Base-by-base conservation (phyloP, 1,140 invertebrate genomes). In the Tyrophagus putrescentiae region DNA sequence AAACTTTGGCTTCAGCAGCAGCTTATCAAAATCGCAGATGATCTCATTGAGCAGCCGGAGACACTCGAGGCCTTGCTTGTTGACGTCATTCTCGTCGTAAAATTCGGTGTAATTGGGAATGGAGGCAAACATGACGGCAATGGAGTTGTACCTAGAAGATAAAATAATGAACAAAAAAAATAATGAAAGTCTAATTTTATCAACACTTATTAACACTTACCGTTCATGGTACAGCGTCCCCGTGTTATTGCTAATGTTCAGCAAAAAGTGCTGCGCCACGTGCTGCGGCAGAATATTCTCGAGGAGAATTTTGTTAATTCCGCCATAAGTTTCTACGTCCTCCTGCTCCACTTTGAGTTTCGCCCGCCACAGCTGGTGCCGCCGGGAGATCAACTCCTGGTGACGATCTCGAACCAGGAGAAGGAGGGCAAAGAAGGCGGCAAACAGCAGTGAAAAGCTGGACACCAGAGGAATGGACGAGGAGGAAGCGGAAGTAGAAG, bases 81-180 rank as follows among this genome's bases (percentile, higher is more conserved):
- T 95, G 60, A 95, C 89, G 70, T 97, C 92, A 28, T 86, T 91
- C 73, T 97, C 92, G 68, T 93, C 91, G 70, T 97, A 98, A 71
- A 97, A 97, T 70, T 97, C 92, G 68, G 94, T 95, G 72, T 96
- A 98, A 74, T 98, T 97, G 11, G 93, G 91, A 67, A 98, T 96
- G 0, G 90, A 95, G 0, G 92, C 93, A 69, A 97, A 97, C 87
- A 97, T 93, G 0, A 98, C 92, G 0, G 87, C 91, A 48, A 97
- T 90, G 67, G 85, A 89, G 18, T 80, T 84, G 71, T 97, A 96
- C 44, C 88, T 77, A 31, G 21, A 9, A 50, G 45, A 11, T 50
- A 9, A 9, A 50, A 50, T 21, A 50, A 21, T 50, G 9, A 9
- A 11, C 45, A 50, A 21, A 21, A 9, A 71, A 96, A 88, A 68